Evolutionary conservation across 2,888 invertebrate genomes (phyloP), one percentile per base, ranked within the genome.

Genomic region (Amiota mariae): DNA sequence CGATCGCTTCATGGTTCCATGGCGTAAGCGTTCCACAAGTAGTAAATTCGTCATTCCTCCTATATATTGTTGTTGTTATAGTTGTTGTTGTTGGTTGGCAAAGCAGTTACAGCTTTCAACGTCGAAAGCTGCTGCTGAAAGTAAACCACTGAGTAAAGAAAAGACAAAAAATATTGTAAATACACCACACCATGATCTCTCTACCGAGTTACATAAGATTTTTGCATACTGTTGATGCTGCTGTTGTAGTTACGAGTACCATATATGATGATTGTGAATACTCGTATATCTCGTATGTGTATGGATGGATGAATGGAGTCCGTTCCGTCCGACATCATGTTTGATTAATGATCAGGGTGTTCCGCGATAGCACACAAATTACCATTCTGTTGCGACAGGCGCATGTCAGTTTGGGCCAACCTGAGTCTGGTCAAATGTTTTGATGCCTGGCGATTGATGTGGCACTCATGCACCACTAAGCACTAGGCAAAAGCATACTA

Each of bases 381-480:
- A 80, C 84, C 80, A 84, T 82, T 83, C 81, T 80, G 81, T 82
- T 85, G 76, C 83, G 84, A 85, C 85, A 85, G 81, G 83, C 83
- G 79, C 83, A 83, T 81, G 85, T 84, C 85, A 85, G 84, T 82
- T 82, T 78, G 76, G 13, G 71, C 61, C 61, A 56, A 70, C n/a
- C 46, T 71, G 49, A 61, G 59, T n/a, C 73, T 77, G 75, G 77
- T 75, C 77, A 75, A 74, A 77, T 74, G 74, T 70, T 73, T 67
- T 73, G 73, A 73, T 64, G 74, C 64, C 59, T 57, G 74, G 71
- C 71, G 66, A 72, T 72, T 72, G 72, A 72, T 72, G 72, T 66
- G 64, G 66, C 71, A 49, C 15, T 47, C 70, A 56, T 36, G 46
- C 18, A 36, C 68, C 20, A 54, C 64, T 13, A 36, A 6, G 18